These are phyloP conservation scores for Mesoligia furuncula DNA, from an alignment of 2,888 invertebrate species.

Conservation along the genomic window DNA sequence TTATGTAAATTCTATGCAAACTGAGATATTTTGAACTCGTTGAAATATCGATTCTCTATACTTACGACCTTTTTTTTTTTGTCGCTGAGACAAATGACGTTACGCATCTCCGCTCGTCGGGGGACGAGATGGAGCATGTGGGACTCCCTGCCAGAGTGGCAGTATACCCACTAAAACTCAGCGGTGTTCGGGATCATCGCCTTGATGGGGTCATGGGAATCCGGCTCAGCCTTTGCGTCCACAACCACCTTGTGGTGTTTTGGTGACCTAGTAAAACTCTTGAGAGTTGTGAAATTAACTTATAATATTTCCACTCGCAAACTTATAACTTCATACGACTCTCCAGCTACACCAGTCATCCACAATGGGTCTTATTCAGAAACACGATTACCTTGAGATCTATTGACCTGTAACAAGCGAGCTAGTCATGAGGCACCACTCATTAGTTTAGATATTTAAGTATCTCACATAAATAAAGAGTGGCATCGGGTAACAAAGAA, in stretches of 20 bases:
- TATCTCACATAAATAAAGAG: slow-evolving; percentile 63
- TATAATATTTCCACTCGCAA: slow-evolving; percentile 11
- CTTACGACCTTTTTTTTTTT: too few species aligned
- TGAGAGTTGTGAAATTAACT: slow-evolving; percentile 22
- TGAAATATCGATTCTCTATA: slow-evolving; percentile 21
- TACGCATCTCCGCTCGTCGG: too few species aligned
- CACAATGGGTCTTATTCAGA: slow-evolving; percentile 72
- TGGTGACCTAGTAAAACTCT: slow-evolving; percentile 31
- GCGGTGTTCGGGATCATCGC: too few species aligned
- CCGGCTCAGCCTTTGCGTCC: too few species aligned
- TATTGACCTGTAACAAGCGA: slow-evolving; percentile 79
- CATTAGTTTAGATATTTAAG: slow-evolving; percentile 65
- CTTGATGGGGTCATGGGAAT: too few species aligned
- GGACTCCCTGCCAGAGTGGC: too few species aligned
- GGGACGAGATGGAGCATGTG: too few species aligned
- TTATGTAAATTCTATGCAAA: slow-evolving; percentile 45
- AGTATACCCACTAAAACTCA: too few species aligned
- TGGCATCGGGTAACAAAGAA: slow-evolving; percentile 57
- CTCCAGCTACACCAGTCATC: slow-evolving; percentile 47
- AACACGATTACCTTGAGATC: slow-evolving; percentile 85
- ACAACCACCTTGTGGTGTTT: slow-evolving; percentile 17
- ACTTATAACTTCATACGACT: slow-evolving; percentile 31
- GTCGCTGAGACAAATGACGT: too few species aligned
- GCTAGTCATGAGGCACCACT: slow-evolving; percentile 64
- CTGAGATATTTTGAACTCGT: slow-evolving; percentile 21